Evolutionary conservation across 2,797 vertebrate genomes (phyloP).

Genomic region (Aphelocoma californica): DNA sequence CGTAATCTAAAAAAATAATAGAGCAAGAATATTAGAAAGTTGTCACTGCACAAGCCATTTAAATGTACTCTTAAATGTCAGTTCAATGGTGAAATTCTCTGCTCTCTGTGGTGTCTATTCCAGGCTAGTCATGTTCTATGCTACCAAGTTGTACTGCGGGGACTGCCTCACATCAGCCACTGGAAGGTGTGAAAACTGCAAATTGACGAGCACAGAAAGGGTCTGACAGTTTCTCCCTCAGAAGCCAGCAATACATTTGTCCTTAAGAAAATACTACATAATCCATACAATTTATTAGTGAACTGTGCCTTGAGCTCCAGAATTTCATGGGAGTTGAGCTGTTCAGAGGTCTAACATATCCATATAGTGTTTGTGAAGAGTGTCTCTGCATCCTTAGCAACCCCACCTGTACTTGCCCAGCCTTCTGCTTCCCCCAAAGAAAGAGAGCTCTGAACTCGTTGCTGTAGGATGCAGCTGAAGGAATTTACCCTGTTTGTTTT

Average conservation of each 20-base stretch:
- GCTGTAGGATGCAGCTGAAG: not conserved
- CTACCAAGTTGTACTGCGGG: not conserved
- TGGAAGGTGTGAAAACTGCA: not conserved
- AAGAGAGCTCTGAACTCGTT: not conserved
- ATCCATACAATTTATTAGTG: not conserved
- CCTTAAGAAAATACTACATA: not conserved
- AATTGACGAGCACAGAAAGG: rapidly evolving
- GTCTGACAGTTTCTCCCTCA: not conserved
- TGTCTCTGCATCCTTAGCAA: not conserved
- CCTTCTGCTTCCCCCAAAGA: not conserved
- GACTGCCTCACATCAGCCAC: not conserved
- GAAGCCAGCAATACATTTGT: not conserved
- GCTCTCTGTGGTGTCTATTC: not conserved
- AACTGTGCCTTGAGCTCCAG: not conserved
- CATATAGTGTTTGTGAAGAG: rapidly evolving
- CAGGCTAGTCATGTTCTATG: not conserved
- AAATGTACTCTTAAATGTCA: not conserved
- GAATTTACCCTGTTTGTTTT: not conserved
- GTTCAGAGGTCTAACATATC: not conserved
- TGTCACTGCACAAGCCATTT: not conserved
- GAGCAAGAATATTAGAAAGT: not conserved
- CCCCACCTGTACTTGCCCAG: not conserved
- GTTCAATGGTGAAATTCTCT: not conserved
- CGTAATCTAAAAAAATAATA: not conserved
- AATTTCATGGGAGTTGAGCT: rapidly evolving